A percentile compares a stretch with the other conserved stretches of the same genome.
Evolutionary conservation across 2,797 vertebrate genomes (phyloP).

Genomic region (Petrocephalus schoutedeni): DNA sequence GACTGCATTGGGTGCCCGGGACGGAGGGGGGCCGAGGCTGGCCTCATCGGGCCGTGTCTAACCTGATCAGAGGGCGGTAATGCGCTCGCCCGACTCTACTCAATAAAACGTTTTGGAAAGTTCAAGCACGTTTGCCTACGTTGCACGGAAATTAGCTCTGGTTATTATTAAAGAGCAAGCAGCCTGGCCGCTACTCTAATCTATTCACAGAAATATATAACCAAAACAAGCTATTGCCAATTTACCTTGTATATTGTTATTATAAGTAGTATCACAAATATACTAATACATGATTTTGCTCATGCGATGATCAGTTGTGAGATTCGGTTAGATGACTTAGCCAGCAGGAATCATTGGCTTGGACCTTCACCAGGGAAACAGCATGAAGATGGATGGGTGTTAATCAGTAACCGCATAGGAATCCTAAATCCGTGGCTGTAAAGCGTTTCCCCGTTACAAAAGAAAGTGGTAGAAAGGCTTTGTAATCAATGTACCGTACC

Average conservation of each 20-base stretch:
- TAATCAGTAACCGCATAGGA: not conserved
- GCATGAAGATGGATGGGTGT: not conserved
- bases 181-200: not conserved
- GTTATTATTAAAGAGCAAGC: not conserved
- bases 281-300: not conserved
- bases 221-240: not conserved
- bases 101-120: slow-evolving; percentile 2
- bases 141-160: not conserved
- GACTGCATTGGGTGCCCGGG: slow-evolving; percentile 20
- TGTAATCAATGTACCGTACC: not conserved
- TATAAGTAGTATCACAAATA: not conserved
- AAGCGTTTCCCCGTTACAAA: not conserved
- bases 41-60: slow-evolving; percentile 41
- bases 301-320: not conserved
- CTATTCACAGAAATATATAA: not conserved
- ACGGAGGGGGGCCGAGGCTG: slow-evolving; percentile 17
- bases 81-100: slow-evolving; percentile 6
- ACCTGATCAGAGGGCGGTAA: slow-evolving; percentile 41
- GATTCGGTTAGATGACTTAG: not conserved
- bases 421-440: not conserved
- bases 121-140: slow-evolving; percentile 3
- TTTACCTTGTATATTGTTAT: not conserved
- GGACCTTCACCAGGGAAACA: not conserved
- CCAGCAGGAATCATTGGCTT: not conserved
- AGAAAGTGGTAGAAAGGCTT: not conserved